phyloP scores from a whole-genome alignment of 2,113 vertebrate genomes.

The Tragulus kanchil region DNA sequence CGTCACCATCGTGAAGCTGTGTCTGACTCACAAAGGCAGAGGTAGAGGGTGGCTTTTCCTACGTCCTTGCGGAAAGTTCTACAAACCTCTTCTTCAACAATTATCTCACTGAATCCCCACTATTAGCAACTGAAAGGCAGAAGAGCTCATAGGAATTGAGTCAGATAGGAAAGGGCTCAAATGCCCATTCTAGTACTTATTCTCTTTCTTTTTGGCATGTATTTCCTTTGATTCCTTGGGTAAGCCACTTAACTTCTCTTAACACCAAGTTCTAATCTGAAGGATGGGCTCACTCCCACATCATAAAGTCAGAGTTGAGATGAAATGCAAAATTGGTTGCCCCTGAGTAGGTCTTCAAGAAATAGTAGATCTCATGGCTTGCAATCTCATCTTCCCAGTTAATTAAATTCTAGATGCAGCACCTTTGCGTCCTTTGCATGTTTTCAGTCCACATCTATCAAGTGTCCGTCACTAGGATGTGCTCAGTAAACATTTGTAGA shows the following conservation, averaged over 20 bases:
- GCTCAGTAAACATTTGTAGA: conserved; percentile 1
- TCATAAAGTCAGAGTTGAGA: neutral
- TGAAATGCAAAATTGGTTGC: neutral
- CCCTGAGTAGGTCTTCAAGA: neutral
- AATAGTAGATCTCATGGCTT: neutral
- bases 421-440: neutral
- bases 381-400: neutral
- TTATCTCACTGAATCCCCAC: neutral
- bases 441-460: neutral
- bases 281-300: neutral
- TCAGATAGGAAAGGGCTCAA: neutral
- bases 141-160: neutral
- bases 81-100: neutral
- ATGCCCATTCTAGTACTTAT: neutral
- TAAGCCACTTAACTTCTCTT: neutral
- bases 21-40: neutral
- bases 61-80: neutral
- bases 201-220: neutral
- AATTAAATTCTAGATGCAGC: neutral
- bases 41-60: neutral
- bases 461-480: neutral
- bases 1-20: neutral
- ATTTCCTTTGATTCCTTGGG: neutral
- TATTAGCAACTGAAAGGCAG: neutral
- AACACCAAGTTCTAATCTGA: neutral